phyloP scores from a whole-genome alignment of 2,888 invertebrate species.

The Standfussiana lucernea region DNA sequence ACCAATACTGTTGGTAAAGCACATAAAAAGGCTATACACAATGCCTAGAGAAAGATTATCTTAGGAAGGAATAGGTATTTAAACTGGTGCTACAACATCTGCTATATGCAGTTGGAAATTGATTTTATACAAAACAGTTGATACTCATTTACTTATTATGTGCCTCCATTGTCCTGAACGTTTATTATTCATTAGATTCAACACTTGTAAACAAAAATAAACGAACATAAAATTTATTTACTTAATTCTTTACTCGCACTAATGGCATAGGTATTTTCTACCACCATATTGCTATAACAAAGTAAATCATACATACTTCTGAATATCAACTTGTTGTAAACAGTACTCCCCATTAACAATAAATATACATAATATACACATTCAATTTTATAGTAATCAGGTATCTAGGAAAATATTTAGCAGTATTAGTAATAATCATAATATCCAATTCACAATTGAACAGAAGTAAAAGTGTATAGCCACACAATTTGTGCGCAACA shows the following conservation, averaged over 20 bases:
- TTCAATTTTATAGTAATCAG: slow-evolving; percentile 50
- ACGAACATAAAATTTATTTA: slow-evolving; percentile 28
- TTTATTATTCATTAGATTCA: slow-evolving; percentile 45
- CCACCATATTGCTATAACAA: slow-evolving; percentile 29
- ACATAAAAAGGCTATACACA: slow-evolving; percentile 33
- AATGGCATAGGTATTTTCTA: slow-evolving; percentile 10
- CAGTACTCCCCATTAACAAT: slow-evolving; percentile 52
- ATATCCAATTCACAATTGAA: slow-evolving; percentile 61
- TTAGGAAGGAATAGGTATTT: slow-evolving; percentile 34
- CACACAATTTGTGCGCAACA: slow-evolving; percentile 80
- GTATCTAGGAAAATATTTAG: slow-evolving; percentile 46
- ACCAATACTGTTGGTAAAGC: slow-evolving; percentile 61
- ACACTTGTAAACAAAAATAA: slow-evolving; percentile 57
- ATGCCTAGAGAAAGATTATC: slow-evolving; percentile 36
- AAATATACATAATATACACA: slow-evolving; percentile 46
- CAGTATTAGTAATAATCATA: slow-evolving; percentile 54
- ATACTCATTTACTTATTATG: slow-evolving; percentile 23
- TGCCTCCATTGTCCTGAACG: slow-evolving; percentile 34
- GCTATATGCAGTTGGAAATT: slow-evolving; percentile 35
- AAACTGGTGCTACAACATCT: slow-evolving; percentile 26
- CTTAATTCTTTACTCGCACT: slow-evolving; percentile 2
- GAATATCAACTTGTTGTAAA: slow-evolving; percentile 47
- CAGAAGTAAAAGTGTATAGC: slow-evolving; percentile 44
- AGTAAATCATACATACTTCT: slow-evolving; percentile 48
- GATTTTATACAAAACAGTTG: slow-evolving; percentile 38